A percentile compares a stretch with the other conserved stretches of the same genome.
phyloP scores from a whole-genome alignment of 1,140 invertebrate species.

The Anoplophora glabripennis region DNA sequence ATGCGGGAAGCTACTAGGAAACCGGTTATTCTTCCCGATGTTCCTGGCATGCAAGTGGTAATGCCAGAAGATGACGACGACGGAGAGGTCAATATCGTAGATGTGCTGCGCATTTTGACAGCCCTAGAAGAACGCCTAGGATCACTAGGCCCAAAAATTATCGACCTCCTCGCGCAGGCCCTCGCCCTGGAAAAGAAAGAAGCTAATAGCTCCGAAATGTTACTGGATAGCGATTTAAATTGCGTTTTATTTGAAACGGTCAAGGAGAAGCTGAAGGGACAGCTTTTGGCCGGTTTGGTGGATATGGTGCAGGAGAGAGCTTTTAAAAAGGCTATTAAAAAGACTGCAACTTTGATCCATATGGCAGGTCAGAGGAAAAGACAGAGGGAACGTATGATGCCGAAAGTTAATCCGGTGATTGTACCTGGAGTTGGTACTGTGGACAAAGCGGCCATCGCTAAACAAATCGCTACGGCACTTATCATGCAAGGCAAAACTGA shows the following conservation, averaged over 20 bases:
- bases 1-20: conserved; percentile 37
- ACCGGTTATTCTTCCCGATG: conserved; percentile 30
- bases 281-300: conserved; percentile 72
- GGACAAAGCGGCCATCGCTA: conserved; percentile 70
- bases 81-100: conserved; percentile 60
- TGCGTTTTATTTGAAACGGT: conserved; percentile 76
- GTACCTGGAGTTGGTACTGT: conserved; percentile 67
- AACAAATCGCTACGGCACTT: conserved; percentile 73
- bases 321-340: conserved; percentile 60
- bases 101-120: conserved; percentile 68
- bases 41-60: conserved; percentile 10
- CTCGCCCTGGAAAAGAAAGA: conserved; percentile 72
- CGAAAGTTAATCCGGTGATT: conserved; percentile 52
- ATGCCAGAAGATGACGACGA: conserved; percentile 39
- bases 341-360: conserved; percentile 66
- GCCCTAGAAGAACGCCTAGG: conserved; percentile 78
- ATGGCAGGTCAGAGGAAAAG: conserved; percentile 56
- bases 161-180: conserved; percentile 69
- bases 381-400: conserved; percentile 33
- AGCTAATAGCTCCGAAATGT: conserved; percentile 69
- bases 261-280: conserved; percentile 81
- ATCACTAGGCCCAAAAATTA: conserved; percentile 73
- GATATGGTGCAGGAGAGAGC: conserved; percentile 61
- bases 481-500: conserved; percentile 74
- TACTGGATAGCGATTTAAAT: conserved; percentile 67